Base-by-base conservation (phyloP, 1,140 invertebrate genomes). In the Steinernema khuongi region DNA sequence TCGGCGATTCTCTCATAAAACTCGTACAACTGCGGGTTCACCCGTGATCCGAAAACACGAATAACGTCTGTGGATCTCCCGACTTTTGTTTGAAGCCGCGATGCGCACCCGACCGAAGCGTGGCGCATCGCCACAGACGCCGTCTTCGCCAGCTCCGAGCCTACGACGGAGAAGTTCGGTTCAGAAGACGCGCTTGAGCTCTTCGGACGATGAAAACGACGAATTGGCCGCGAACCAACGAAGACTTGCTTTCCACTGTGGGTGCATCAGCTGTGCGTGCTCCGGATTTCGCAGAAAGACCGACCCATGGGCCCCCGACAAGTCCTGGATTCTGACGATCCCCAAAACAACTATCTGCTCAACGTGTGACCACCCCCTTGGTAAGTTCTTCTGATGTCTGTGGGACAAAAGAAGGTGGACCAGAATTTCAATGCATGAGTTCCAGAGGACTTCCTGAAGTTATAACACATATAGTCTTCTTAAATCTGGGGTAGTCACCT, bases 201-300 rank as follows among this genome's bases (percentile, higher is more conserved):
- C 14, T 22, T n/a, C 19, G 14, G 50, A 60, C 19, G 50, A 60
- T 22, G 50, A 7, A 7, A 22, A 7, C 50, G 50, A 60, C 14
- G 50, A 22, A 17, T 11, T 22, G 11, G 19, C 7, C 50, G 50
- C 50, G 50, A 60, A 7, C 19, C 50, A 17, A 11, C 50, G 50
- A 22, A 60, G 19, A 60, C 50, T 60, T 22, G 7, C 50, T 4
- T 22, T 60, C 19, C 50, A 60, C 50, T 60, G 50, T 22, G 50
- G 50, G 26, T 60, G 50, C 50, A 60, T 60, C 50, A 60, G 50
- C 50, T 60, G 50, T 60, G 14, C 50, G 7, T 60, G 50, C 50
- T 14, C 50, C 50, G 50, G 50, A 60, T 60, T 60, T 22, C 50
- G 50, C 50, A 60, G 50, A 22, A 60, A 60, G 50, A 60, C 14